These are phyloP conservation scores for Varecia variegata DNA, from an alignment of 2,797 vertebrate genomes.

Conservation along the genomic window DNA sequence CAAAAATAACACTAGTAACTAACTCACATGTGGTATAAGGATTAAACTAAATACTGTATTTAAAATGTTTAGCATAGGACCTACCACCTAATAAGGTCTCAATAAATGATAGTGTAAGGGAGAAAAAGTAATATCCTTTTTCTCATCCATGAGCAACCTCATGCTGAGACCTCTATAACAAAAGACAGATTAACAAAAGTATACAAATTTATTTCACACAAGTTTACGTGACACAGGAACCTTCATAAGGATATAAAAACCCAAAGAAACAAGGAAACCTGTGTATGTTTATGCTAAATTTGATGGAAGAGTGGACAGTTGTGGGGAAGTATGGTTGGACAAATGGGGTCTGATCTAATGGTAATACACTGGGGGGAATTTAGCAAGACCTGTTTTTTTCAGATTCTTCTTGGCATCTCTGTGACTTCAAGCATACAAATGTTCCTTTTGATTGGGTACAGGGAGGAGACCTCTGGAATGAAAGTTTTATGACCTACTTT, in stretches of 20 bases:
- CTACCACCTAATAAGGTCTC: neutral
- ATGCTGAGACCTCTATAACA: neutral
- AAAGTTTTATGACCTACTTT: neutral
- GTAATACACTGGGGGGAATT: neutral
- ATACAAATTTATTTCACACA: neutral
- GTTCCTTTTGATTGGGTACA: neutral
- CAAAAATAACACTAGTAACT: neutral
- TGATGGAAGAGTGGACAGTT: neutral
- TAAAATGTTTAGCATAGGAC: neutral
- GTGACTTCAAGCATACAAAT: neutral
- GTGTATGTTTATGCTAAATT: neutral
- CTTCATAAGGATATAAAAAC: neutral
- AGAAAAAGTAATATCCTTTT: neutral
- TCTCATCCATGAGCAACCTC: neutral
- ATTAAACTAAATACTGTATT: constrained; percentile 9
- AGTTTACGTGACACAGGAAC: neutral
- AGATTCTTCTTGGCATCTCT: neutral
- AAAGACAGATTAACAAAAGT: neutral
- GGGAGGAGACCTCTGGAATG: neutral
- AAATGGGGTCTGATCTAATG: neutral
- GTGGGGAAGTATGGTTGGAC: neutral
- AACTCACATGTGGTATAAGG: neutral
- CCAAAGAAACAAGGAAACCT: neutral
- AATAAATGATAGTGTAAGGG: neutral
- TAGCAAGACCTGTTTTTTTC: neutral